These are phyloP conservation scores for Thinocorus orbignyianus DNA, from an alignment of 2,113 vertebrate species.

Conservation along the genomic window DNA sequence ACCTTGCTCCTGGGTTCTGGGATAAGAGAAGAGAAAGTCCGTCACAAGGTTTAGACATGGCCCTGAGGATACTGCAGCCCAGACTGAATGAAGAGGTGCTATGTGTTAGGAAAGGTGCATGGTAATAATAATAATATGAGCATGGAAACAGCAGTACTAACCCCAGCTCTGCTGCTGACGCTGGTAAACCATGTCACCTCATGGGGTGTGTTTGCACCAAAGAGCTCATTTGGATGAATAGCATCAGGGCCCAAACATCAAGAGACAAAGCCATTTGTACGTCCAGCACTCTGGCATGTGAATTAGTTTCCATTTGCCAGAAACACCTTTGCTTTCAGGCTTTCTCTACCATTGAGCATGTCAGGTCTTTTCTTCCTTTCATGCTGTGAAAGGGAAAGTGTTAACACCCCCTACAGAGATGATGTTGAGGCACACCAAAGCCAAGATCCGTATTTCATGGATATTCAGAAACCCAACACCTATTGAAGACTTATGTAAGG, in stretches of 20 bases:
- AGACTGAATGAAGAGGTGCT: background rate
- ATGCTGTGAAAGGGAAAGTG: background rate
- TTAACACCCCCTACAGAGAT: background rate
- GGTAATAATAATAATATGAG: background rate
- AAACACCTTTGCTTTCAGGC: background rate
- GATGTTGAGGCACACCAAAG: background rate
- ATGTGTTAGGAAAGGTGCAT: background rate
- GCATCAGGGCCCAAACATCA: accelerated
- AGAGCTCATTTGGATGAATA: background rate
- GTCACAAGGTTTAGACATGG: background rate
- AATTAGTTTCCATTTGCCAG: background rate
- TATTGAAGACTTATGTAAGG: background rate
- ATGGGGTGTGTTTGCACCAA: background rate
- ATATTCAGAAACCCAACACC: background rate
- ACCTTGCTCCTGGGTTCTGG: background rate
- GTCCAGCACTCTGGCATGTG: accelerated
- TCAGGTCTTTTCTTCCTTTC: background rate
- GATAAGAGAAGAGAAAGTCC: background rate
- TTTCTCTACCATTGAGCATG: background rate
- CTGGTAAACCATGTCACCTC: background rate
- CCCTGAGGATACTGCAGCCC: background rate
- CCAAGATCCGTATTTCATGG: background rate
- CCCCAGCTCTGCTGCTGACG: accelerated
- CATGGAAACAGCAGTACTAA: background rate
- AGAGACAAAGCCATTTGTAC: background rate